Percentiles rank a stretch among this genome's conserved stretches.
These are phyloP conservation scores for Linnaemya vulpina DNA, from an alignment of 2,888 invertebrate genomes.

Conservation along the genomic window DNA sequence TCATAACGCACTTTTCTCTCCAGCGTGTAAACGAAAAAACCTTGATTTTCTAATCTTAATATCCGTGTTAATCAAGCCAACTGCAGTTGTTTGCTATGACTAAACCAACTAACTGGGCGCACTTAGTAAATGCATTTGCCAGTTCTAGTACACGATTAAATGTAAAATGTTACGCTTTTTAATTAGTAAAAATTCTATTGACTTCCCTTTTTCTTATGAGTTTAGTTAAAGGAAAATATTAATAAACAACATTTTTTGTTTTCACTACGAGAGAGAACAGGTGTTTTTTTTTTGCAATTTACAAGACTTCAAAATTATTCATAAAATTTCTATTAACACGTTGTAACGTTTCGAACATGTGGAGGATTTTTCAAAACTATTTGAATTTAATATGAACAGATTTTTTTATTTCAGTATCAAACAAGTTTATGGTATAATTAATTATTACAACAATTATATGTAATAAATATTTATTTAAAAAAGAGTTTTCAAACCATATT, in stretches of 20 bases:
- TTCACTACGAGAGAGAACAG: neutral
- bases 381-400: neutral
- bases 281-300: conserved; percentile 5
- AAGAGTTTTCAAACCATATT: neutral
- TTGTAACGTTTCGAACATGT: neutral
- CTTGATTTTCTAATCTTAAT: conserved; percentile 53
- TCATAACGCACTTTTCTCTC: conserved; percentile 50
- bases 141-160: neutral
- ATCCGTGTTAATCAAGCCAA: conserved; percentile 32
- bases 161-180: conserved; percentile 26
- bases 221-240: conserved; percentile 6
- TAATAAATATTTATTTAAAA: conserved; percentile 16
- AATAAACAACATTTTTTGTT: conserved; percentile 19
- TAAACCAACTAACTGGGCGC: neutral
- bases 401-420: neutral
- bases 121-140: neutral
- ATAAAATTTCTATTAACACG: conserved; percentile 6
- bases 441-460: conserved; percentile 6
- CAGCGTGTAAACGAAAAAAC: neutral
- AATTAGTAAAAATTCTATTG: neutral
- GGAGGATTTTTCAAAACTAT: conserved; percentile 19
- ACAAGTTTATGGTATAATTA: conserved; percentile 19
- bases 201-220: conserved; percentile 29
- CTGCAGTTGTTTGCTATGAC: no score
- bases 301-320: conserved; percentile 2